Evolutionary conservation across 2,113 vertebrate species (phyloP), one percentile per base, ranked within the genome.

Genomic region (Vidua macroura): DNA sequence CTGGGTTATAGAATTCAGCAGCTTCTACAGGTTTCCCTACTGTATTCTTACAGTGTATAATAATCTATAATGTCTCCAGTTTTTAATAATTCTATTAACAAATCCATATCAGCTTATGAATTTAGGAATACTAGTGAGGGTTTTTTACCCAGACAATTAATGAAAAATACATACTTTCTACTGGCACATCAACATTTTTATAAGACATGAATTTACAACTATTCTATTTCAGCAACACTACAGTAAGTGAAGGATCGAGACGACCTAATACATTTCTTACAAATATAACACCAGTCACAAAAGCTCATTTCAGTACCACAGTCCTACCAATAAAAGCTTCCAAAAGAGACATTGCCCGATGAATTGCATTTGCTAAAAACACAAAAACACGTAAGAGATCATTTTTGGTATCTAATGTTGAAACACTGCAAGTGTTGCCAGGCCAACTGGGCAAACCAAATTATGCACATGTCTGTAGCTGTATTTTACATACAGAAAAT

Each of bases 401-500:
- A n/a, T 46, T 30, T 53, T 49, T 59, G 37, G 33, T 15, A 77
- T 23, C 24, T 44, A 3, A 37, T 48, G 75, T 6, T 1, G 2
- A 83, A 83, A 58, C 8, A 37, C 4, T 60, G 22, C 44, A 72
- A 30, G 15, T 58, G 21, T 41, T 77, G 27, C 31, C 58, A 88
- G 23, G 15, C 18, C 58, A 33, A 58, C 11, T 11, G 11, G 18
- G 60, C 13, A 67, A 68, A 19, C 15, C 55, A 62, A 70, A 66
- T 10, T 6, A 86, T 22, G 15, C 7, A 8, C 7, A 0, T 7
- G 7, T 8, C 6, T 44, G 4, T 17, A 9, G 5, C 8, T 25
- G 5, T 15, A 11, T 31, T 16, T 30, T 16, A 62, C 28, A 49
- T 22, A 56, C 0, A 75, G 18, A 67, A 91, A 67, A 73, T 14